Conservation (phyloP, 2,888 invertebrate genomes). For the Agrenia bidenticulata region DNA sequence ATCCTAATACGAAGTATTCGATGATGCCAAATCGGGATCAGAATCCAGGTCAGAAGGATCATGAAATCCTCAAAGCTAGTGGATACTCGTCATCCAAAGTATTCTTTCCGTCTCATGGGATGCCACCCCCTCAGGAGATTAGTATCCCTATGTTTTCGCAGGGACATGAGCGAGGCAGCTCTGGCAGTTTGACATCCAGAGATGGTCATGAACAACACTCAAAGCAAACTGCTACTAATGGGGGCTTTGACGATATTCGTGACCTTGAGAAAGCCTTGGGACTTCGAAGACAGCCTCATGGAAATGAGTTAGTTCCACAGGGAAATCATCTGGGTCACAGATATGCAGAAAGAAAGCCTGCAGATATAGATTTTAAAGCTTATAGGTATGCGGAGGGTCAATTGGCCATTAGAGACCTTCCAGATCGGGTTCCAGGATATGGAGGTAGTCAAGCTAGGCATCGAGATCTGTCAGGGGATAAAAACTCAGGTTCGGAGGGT, state of each 20-base stretch:
- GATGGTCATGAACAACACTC: neutral
- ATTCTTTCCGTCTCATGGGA: neutral
- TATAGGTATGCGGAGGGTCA: too few relatives aligned
- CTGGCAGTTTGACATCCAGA: too few relatives aligned
- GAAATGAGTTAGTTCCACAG: too few relatives aligned
- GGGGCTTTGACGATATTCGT: neutral
- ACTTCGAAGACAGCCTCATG: neutral
- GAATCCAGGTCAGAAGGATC: neutral
- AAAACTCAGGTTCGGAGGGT: too few relatives aligned
- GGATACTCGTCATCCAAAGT: neutral
- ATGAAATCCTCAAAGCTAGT: neutral
- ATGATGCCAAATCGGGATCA: neutral
- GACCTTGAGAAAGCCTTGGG: neutral
- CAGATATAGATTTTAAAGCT: too few relatives aligned
- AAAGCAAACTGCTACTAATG: neutral
- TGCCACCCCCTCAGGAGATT: neutral
- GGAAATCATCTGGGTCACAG: too few relatives aligned
- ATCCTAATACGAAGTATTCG: neutral
- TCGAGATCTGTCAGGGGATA: too few relatives aligned
- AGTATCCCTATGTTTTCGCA: conserved; percentile 2
- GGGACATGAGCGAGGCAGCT: neutral
- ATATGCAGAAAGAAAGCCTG: too few relatives aligned
- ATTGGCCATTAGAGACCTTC: too few relatives aligned
- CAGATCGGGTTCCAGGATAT: too few relatives aligned
- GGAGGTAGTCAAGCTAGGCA: too few relatives aligned